phyloP scores from a whole-genome alignment of 2,888 invertebrate species.

The Blastobasis adustella region DNA sequence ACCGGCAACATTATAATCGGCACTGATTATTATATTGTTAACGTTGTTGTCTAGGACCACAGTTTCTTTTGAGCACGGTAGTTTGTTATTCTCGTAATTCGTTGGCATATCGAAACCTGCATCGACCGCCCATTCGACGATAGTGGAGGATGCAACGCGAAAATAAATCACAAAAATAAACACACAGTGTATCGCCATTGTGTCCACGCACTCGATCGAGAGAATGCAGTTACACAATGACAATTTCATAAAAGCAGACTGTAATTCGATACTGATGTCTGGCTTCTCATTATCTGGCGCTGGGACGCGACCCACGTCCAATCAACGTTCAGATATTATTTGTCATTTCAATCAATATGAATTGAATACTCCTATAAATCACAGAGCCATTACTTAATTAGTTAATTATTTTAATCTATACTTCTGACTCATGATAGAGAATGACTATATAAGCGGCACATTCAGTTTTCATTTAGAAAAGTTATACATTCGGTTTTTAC shows the following conservation, averaged over 20 bases:
- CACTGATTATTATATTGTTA: constrained; percentile 34
- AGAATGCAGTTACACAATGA: constrained; percentile 30
- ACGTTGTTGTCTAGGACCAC: constrained; percentile 51
- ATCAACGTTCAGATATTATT: constrained; percentile 14
- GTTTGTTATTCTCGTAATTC: constrained; percentile 45
- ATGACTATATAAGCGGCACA: too few relatives aligned
- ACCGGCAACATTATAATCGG: constrained; percentile 32
- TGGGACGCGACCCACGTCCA: constrained; percentile 25
- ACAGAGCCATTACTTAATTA: too few relatives aligned
- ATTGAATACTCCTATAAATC: too few relatives aligned
- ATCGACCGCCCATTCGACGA: constrained; percentile 40
- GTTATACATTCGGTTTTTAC: too few relatives aligned
- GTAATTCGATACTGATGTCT: constrained; percentile 55
- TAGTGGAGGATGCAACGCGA: too few relatives aligned
- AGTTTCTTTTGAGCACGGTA: constrained; percentile 56
- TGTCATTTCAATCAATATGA: too few relatives aligned
- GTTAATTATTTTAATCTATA: too few relatives aligned
- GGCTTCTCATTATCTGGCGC: constrained; percentile 38
- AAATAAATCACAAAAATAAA: constrained; percentile 3
- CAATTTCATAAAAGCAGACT: constrained; percentile 25
- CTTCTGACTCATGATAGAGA: too few relatives aligned
- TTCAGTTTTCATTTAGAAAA: too few relatives aligned
- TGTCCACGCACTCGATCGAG: constrained; percentile 9
- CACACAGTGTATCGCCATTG: too few relatives aligned
- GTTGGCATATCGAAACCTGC: constrained; percentile 46